These are phyloP conservation scores for Crambe crambe DNA, from an alignment of 37 sponge, comb jelly and placozoan genomes.

Conservation along the genomic window DNA sequence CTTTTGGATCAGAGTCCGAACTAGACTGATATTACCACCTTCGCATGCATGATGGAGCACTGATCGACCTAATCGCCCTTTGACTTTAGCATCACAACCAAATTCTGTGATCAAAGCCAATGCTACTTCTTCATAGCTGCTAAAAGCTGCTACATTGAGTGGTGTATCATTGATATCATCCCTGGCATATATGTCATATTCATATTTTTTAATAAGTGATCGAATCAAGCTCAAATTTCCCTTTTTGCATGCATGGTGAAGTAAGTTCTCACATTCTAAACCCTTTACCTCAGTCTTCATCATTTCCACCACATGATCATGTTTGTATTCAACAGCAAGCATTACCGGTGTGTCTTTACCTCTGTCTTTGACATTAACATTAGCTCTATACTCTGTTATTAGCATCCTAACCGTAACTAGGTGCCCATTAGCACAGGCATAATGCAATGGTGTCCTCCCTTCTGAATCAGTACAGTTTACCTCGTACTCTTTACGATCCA, in stretches of 20 bases:
- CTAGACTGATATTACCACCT: too few relatives aligned
- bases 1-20: background rate
- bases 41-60: too few relatives aligned
- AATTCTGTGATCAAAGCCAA: constrained; percentile 2
- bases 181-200: background rate
- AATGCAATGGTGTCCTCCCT: background rate
- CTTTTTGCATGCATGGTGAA: background rate
- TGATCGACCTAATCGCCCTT: background rate
- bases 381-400: background rate
- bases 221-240: background rate
- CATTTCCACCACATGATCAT: background rate
- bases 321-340: background rate
- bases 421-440: background rate
- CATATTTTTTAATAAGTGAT: background rate
- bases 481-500: background rate
- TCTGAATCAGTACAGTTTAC: background rate
- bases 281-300: background rate
- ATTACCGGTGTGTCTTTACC: background rate
- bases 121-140: constrained; percentile 23
- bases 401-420: background rate
- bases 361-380: background rate
- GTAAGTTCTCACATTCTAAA: too few relatives aligned
- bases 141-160: background rate
- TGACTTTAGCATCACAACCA: constrained; percentile 4
- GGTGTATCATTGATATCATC: constrained; percentile 9